Evolutionary conservation across 1,140 invertebrate species (phyloP), one percentile per base, ranked within the genome.

Genomic region (Periplaneta americana): DNA sequence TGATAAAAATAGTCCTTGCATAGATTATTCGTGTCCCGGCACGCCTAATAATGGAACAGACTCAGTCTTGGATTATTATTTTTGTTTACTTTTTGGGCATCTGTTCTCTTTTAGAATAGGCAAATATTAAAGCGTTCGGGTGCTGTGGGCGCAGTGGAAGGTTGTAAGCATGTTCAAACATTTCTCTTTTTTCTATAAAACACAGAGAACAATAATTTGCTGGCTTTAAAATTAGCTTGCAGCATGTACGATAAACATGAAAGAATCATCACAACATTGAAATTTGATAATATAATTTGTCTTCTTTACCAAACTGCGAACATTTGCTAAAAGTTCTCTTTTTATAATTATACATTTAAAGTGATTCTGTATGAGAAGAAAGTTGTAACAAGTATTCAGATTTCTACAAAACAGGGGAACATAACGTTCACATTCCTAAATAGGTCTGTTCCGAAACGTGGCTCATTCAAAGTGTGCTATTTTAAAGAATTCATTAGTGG

Each of bases 271-370:
- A 77, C 31, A 77, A 76, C 31, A 33, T 33, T 33, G 31, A 77
- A 77, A 77, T 28, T 77, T 77, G 17, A 28, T 77, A 77, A 36
- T 77, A 77, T 66, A 28, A 66, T 9, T 66, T 66, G 35, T 77
- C 33, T 33, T 77, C 31, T 8, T 34, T 77, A 77, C 31, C 75
- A 77, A 34, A 77, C 35, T 77, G 75, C 33, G 8, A 33, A 77
- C 75, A 77, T 33, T n/a, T 34, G 5, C 75, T 77, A 33, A 31
- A 77, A 33, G 75, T 77, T 76, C 11, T 48, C 37, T 48, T 48
- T 48, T 48, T 18, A 76, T 76, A 76, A 17, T 76, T 76, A 13
- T 77, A 77, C 75, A 77, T 77, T 33, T 34, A 77, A 33, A 77
- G 22, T 77, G 6, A n/a, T 34, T 33, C 31, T 33, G 10, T 4